Base-by-base conservation (phyloP, 1,140 invertebrate species). In the Drosophila santomea region DNA sequence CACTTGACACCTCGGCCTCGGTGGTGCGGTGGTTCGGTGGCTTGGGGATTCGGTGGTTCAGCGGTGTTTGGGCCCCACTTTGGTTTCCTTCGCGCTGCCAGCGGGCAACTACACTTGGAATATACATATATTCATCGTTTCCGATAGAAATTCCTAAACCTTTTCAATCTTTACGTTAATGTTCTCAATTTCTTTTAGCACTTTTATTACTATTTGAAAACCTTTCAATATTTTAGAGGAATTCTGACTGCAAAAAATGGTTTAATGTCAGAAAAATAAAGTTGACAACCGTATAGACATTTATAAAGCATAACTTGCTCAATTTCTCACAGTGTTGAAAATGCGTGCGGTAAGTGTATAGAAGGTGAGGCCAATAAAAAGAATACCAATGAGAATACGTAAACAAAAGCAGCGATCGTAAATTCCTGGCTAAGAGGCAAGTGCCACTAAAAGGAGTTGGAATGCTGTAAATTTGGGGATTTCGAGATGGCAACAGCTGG, bases 401-500 rank as follows among this genome's bases (percentile, higher is more conserved):
- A 83, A 74, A 85, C 66, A 84, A 80, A 77, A 67, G 52, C 60
- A 60, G 45, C 35, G 79, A 83, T 88, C 83, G 83, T 88, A 88
- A 88, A 88, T 88, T 89, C 61, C 43, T 63, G 44, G 68, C 69
- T 67, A 88, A 71, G 55, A 51, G 39, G 23, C 44, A 44, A 25
- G 35, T 25, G 35, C 66, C 60, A 64, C 58, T 60, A 69, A 72
- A 68, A 74, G 74, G 62, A 66, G 58, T 8, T 28, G 51, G 25
- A 47, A 63, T 63, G 82, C 38, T 80, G 83, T 88, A 88, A 88
- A 88, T 88, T 88, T 48, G 45, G 78, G 83, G 84, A 88, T 88
- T 88, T 74, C 7, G 67, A 79, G 78, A 67, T 88, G 83, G 79
- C 79, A 88, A 88, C 83, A 86, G 83, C 83, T 88, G 83, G 20